These are phyloP conservation scores for Helicoverpa armigera DNA, from an alignment of 1,140 invertebrate genomes.

Conservation along the genomic window DNA sequence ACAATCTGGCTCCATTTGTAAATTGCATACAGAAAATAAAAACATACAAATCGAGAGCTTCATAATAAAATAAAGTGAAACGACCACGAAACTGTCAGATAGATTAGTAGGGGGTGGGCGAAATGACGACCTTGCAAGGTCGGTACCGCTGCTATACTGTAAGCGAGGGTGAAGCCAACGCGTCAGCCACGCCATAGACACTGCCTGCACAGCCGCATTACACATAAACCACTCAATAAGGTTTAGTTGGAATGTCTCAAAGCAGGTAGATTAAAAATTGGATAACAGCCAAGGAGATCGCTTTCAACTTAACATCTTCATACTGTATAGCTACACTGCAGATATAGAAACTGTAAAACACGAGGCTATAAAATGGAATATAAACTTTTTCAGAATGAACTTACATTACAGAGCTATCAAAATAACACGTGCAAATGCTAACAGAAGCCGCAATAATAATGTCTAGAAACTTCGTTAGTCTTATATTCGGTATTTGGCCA, in stretches of 20 bases:
- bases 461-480: background rate
- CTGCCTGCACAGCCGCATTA: conserved; percentile 35
- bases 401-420: too few species aligned
- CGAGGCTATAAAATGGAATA: too few species aligned
- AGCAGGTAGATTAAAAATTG: conserved; percentile 29
- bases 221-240: conserved; percentile 4
- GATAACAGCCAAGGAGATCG: conserved; percentile 32
- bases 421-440: background rate
- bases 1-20: too few species aligned
- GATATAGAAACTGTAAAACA: too few species aligned
- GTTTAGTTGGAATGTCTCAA: conserved; percentile 18
- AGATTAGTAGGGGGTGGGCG: conserved; percentile 44
- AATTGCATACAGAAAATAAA: background rate
- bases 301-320: conserved; percentile 7
- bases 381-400: too few species aligned
- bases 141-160: conserved; percentile 58
- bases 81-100: conserved; percentile 48
- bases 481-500: background rate
- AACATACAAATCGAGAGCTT: conserved; percentile 15
- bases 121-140: conserved; percentile 71
- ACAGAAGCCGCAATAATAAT: background rate
- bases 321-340: background rate
- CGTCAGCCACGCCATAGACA: conserved; percentile 8
- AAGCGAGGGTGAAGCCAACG: conserved; percentile 39
- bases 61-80: conserved; percentile 50